Conservation (phyloP, 1,140 invertebrate species). For the Ylistrum balloti region DNA sequence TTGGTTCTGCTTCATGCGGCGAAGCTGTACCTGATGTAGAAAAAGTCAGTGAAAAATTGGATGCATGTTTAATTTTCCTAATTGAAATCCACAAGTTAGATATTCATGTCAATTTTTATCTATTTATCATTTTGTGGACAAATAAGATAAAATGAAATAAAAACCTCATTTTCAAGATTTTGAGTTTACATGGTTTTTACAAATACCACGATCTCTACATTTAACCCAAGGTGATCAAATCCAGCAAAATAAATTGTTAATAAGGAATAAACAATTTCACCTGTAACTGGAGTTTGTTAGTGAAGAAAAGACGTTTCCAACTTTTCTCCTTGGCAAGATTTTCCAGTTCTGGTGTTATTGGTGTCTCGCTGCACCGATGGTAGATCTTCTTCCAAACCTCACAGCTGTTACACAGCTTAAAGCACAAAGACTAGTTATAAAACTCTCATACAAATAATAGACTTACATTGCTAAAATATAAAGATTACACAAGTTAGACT, state of each 20-base stretch:
- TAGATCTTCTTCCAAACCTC: constrained; percentile 74
- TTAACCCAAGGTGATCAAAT: too few species aligned
- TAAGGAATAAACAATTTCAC: constrained; percentile 60
- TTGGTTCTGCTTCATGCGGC: neutral
- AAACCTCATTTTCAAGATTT: too few species aligned
- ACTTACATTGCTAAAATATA: neutral
- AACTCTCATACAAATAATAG: neutral
- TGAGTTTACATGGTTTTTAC: too few species aligned
- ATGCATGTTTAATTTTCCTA: too few species aligned
- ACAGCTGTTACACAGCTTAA: constrained; percentile 69
- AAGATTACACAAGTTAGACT: neutral
- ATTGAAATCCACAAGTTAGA: too few species aligned
- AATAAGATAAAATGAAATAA: too few species aligned
- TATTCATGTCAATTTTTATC: too few species aligned
- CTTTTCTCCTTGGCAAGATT: constrained; percentile 67
- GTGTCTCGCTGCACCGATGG: constrained; percentile 59
- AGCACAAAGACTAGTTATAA: neutral
- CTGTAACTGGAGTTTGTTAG: constrained; percentile 77
- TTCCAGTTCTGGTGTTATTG: constrained; percentile 67
- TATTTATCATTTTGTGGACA: too few species aligned
- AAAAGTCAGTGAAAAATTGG: too few species aligned
- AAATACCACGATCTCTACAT: too few species aligned
- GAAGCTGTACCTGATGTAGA: neutral
- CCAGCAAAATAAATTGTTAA: too few species aligned
- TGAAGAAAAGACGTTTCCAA: constrained; percentile 76